Evolutionary conservation across 1,140 invertebrate genomes (phyloP), one percentile per base, ranked within the genome.

Genomic region (Musca vetustissima): DNA sequence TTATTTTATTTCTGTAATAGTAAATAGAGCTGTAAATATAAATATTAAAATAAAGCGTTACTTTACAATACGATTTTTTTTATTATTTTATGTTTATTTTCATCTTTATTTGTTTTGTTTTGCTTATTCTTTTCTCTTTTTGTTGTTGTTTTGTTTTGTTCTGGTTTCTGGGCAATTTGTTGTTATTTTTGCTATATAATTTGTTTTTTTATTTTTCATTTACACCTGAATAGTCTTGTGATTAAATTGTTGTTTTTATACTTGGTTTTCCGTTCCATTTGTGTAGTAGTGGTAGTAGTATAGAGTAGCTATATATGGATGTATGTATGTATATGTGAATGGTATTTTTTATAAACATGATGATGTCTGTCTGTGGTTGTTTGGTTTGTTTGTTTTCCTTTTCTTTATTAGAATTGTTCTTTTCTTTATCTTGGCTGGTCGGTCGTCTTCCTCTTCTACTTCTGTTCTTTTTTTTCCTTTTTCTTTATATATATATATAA

Each of bases 141-240:
- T 32, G 28, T 32, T 15, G 13, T 25, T 59, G 14, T 15, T 61
- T 61, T 61, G 57, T 36, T 61, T 55, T 24, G 28, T 61, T 21
- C 28, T 61, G 8, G 17, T 61, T 61, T 61, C 36, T 43, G 36
- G 36, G 36, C 36, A 43, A 43, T 43, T 43, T 43, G 36, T 43
- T 43, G 36, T 43, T 43, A 11, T 43, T 43, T 4, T 43, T 43
- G 13, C 13, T 43, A n/a, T n/a, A n/a, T n/a, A n/a, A n/a, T n/a
- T n/a, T n/a, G n/a, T 43, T 43, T 4, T 1, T 61, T 28, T 57
- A 57, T 19, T 13, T 61, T 43, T 61, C 17, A 19, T 36, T 43
- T 61, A 61, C 57, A 61, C 57, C 57, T 61, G 57, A 61, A 61
- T 61, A 61, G 57, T 61, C 57, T 61, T 61, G 57, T 61, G 57